Base-by-base conservation (phyloP, 2,888 invertebrate species). In the Flabesymbios commensalis region DNA sequence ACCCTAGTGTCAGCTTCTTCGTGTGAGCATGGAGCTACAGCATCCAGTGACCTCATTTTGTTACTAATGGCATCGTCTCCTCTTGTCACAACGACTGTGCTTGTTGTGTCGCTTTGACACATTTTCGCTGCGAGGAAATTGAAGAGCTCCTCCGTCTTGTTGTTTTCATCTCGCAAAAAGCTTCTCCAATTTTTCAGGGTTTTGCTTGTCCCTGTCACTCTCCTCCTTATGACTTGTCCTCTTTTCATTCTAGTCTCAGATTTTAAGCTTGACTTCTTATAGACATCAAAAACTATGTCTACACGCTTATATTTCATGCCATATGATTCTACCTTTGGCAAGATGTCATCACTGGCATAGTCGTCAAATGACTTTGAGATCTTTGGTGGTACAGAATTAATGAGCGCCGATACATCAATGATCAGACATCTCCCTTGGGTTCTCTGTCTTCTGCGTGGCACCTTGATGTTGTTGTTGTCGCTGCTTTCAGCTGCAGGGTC, bases 1-100 rank as follows among this genome's bases (percentile, higher is more conserved):
- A 59, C 42, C 19, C 57, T 14, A n/a, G 62, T 68, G 43, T 69
- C 64, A 14, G 67, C 59, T 59, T 71, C 64, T 49, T 68, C 63
- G 29, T 69, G 69, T 31, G 43, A 55, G 36, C 70, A 65, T 36
- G 57, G 57, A 7, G 19, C 59, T n/a, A 64, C 22, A 1, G 17
- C 48, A 36, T 32, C 53, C n/a, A 57, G n/a, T 33, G n/a, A 14
- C n/a, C 45, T 32, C 10, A 7, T 22, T 7, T 42, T 22, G 54
- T 49, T 59, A 55, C 43, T 57, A 29, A 67, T 29, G 57, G 41
- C 57, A 66, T 43, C 26, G 42, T 57, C 47, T 29, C 33, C 66
- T 41, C 67, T 67, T 24, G 57, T 68, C 26, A 67, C 58, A 53
- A 63, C 47, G 54, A 68, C 55, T 2, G 19, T 28, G 47, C 54